Conservation (phyloP, 2,797 vertebrate genomes). For the Iguana delicatissima region DNA sequence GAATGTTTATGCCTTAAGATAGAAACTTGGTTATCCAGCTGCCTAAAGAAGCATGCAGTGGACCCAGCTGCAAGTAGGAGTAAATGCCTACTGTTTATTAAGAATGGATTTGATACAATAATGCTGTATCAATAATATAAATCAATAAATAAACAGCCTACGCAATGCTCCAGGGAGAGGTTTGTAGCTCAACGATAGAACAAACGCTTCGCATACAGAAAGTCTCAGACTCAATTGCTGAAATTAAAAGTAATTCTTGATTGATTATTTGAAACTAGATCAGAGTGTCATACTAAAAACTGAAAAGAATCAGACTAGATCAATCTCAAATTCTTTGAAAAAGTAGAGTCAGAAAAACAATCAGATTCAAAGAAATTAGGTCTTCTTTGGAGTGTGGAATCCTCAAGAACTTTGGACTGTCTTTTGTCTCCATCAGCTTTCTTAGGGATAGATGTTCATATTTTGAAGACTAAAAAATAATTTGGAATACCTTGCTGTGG, state of each 20-base stretch:
- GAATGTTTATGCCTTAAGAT: constrained; percentile 46
- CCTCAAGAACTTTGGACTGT: neutral
- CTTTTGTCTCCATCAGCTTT: neutral
- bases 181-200: neutral
- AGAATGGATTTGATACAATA: neutral
- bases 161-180: neutral
- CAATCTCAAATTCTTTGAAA: neutral
- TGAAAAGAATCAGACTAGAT: neutral
- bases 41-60: constrained; percentile 43
- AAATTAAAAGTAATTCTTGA: neutral
- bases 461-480: neutral
- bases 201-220: neutral
- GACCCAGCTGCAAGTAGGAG: constrained; percentile 7
- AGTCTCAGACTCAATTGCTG: neutral
- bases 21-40: constrained; percentile 50
- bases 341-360: neutral
- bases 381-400: neutral
- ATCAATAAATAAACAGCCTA: too few relatives aligned
- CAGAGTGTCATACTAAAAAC: neutral
- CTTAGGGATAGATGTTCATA: neutral
- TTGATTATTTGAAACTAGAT: neutral
- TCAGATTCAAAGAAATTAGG: neutral
- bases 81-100: constrained; percentile 2
- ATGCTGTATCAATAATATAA: too few relatives aligned
- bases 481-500: neutral